Conservation (phyloP, 2,113 vertebrate genomes). For the Octodon degus region DNA sequence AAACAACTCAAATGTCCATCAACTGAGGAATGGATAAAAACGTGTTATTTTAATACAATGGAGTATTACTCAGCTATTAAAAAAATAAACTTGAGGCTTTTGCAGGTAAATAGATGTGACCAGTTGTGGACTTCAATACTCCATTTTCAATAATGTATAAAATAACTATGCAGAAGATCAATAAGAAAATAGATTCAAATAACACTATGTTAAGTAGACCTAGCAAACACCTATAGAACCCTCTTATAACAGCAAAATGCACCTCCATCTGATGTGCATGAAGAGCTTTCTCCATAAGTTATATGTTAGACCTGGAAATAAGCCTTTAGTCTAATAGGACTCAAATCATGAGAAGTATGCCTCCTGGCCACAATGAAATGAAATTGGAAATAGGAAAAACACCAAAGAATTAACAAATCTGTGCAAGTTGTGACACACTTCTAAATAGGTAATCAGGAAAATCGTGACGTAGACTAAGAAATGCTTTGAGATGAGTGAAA, state of each 20-base stretch:
- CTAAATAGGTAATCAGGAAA: not conserved
- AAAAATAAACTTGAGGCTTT: no score
- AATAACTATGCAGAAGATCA: not conserved
- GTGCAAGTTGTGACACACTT: not conserved
- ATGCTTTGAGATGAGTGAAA: not conserved
- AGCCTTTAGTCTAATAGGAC: not conserved
- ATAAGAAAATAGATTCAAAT: not conserved
- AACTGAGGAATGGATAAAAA: no score
- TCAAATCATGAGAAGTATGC: not conserved
- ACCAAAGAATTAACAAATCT: not conserved
- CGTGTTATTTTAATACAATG: no score
- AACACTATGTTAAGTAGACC: not conserved
- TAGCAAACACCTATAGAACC: not conserved
- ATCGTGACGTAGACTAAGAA: not conserved
- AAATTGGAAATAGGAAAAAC: conserved; percentile 1
- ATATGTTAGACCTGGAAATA: not conserved
- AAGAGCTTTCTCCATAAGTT: not conserved
- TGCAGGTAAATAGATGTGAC: no score
- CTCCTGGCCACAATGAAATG: not conserved
- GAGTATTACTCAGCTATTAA: no score
- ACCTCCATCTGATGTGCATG: not conserved
- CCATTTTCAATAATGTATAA: not conserved
- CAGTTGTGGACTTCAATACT: not conserved
- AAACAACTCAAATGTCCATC: no score
- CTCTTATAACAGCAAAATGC: not conserved